Conservation (phyloP, 2,113 vertebrate species). For the Psephotus haematonotus region DNA sequence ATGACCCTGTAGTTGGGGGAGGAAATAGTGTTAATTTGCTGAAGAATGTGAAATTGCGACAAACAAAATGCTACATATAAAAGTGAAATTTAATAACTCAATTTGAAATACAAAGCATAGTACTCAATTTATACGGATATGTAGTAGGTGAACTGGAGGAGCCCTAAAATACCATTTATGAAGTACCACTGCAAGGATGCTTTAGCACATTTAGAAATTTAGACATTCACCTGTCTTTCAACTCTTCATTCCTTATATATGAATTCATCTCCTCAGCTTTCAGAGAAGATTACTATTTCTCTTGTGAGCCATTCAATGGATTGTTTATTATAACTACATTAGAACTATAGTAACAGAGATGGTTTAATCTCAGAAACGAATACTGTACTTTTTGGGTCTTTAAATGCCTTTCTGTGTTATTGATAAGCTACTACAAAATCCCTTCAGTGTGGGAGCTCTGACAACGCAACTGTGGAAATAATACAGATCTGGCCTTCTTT, state of each 20-base stretch:
- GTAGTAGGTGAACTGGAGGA: background rate
- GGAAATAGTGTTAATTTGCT: background rate
- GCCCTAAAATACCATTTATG: background rate
- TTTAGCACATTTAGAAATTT: background rate
- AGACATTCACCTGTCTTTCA: background rate
- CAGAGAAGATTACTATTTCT: background rate
- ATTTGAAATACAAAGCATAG: background rate
- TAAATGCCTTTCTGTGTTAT: background rate
- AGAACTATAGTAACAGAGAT: background rate
- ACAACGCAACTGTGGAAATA: background rate
- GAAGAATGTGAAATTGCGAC: background rate
- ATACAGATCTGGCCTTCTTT: background rate
- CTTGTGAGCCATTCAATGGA: background rate
- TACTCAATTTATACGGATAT: background rate
- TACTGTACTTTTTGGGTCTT: background rate
- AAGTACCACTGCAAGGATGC: background rate
- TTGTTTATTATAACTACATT: background rate
- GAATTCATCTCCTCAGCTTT: background rate
- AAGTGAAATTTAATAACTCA: background rate
- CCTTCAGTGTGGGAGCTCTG: background rate
- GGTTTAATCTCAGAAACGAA: background rate
- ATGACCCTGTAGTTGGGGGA: conserved; percentile 79
- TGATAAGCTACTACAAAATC: background rate
- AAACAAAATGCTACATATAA: background rate
- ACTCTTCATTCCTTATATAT: background rate